Evolutionary conservation across 2,113 vertebrate genomes (phyloP).

Genomic region (Ciconia boyciana): DNA sequence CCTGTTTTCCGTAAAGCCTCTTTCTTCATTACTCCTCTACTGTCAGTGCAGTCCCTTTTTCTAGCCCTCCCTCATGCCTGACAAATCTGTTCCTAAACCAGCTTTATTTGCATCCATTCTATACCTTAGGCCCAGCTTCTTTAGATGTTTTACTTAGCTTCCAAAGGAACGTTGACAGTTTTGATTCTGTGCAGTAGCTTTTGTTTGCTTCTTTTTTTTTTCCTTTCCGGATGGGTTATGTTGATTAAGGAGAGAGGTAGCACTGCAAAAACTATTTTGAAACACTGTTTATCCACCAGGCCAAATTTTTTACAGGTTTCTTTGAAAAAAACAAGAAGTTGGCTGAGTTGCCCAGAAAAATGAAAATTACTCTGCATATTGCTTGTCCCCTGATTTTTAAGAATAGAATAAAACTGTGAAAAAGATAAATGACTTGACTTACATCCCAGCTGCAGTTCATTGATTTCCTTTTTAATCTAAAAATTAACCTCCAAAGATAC

Average conservation of each 20-base stretch:
- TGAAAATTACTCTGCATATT: neutral
- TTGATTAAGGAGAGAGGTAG: neutral
- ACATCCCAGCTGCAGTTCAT: neutral
- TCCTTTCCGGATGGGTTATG: neutral
- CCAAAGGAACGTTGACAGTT: fast-evolving
- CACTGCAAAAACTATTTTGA: neutral
- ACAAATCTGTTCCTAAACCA: neutral
- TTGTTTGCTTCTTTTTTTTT: neutral
- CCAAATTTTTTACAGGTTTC: neutral
- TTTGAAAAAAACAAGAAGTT: neutral
- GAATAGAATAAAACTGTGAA: neutral
- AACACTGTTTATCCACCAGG: neutral
- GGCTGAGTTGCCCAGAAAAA: neutral
- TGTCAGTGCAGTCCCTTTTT: neutral
- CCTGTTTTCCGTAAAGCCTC: neutral
- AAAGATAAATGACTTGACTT: neutral
- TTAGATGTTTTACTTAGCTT: neutral
- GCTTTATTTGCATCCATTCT: neutral
- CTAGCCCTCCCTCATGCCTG: neutral
- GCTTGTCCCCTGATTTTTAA: neutral
- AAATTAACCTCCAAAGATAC: neutral
- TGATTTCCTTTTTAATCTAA: conserved; percentile 1
- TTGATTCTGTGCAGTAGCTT: neutral
- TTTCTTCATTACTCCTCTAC: neutral
- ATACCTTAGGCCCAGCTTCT: neutral